phyloP scores from a whole-genome alignment of 2,113 vertebrate species.

The Zosterops hypoxanthus region DNA sequence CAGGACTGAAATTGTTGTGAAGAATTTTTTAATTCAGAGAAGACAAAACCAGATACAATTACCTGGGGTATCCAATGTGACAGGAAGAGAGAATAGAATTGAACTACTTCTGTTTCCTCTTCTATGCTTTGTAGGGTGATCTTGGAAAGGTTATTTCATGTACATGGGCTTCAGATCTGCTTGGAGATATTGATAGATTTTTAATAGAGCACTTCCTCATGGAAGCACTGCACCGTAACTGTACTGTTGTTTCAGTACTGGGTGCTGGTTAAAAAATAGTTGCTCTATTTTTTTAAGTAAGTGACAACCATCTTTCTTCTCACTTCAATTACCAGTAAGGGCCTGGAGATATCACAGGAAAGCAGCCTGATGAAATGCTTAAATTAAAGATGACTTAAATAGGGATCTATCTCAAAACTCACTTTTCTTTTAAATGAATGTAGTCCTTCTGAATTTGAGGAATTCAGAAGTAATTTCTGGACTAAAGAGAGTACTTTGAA shows the following conservation, averaged over 20 bases:
- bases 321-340: neutral
- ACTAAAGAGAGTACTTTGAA: neutral
- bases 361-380: neutral
- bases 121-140: neutral
- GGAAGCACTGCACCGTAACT: neutral
- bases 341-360: neutral
- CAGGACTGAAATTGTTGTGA: neutral
- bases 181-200: neutral
- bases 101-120: neutral
- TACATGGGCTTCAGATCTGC: neutral
- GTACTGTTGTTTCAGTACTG: neutral
- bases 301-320: neutral
- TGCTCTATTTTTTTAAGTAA: neutral
- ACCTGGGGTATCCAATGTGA: neutral
- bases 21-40: neutral
- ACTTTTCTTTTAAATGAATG: neutral
- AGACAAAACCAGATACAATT: neutral
- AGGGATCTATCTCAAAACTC: neutral
- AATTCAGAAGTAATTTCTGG: neutral
- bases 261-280: neutral
- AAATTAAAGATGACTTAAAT: neutral
- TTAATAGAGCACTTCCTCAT: neutral
- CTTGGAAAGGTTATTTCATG: neutral
- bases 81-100: neutral
- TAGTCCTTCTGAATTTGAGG: neutral